Evolutionary conservation across 2,888 invertebrate genomes (phyloP), one percentile per base, ranked within the genome.

Genomic region (Blera fallax): DNA sequence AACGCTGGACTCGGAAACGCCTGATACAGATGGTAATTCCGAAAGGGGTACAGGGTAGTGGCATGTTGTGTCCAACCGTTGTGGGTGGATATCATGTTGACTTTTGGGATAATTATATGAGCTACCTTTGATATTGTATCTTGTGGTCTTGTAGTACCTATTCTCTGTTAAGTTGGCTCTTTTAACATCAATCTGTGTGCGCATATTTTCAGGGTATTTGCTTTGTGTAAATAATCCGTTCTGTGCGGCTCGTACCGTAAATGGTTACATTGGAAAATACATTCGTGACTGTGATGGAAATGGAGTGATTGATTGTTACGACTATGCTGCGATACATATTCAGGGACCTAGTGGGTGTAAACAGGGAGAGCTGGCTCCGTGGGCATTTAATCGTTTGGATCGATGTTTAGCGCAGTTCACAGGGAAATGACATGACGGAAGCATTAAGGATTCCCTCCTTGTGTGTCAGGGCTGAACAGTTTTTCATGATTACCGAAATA

Each of bases 341-440:
- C 82, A 87, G 11, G 91, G 90, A 6, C 89, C 90, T 1, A 87
- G 43, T 1, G 90, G 89, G 10, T 91, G 91, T 67, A 37, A 29
- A 7, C 70, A 34, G 70, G 88, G 62, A 11, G 65, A 83, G 67
- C 74, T 88, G 80, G 21, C 77, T 52, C 90, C 88, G 85, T 48
- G 48, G 90, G 90, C n/a, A 90, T 90, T 91, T 88, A 92, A 74
- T 93, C 95, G 89, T 91, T 91, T 90, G 93, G 93, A 90, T 93
- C 89, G 88, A 94, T 94, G 58, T 48, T 72, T 87, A 37, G 48
- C 70, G 10, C 50, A 73, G 45, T 73, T 87, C 34, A 43, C 60
- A n/a, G 45, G 56, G 10, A n/a, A 45, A 43, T 27, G 24, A 64
- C 24, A 34, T 21, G 27, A 56, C n/a, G 37, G 3, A 43, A 40